Evolutionary conservation across 2,113 vertebrate genomes (phyloP).

Genomic region (Ariopsis seemanni): DNA sequence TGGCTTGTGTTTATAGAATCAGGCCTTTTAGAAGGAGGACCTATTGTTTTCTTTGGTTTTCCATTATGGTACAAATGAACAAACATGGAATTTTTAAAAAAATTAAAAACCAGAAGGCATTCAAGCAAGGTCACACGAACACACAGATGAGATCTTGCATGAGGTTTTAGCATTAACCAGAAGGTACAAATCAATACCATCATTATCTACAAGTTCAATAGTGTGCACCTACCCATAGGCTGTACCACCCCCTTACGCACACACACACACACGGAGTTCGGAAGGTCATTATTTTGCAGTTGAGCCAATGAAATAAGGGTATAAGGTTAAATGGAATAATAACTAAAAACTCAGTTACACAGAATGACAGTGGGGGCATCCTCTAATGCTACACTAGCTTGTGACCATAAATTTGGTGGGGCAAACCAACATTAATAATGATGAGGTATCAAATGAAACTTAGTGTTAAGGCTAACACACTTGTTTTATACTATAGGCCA

Average conservation of each 20-base stretch:
- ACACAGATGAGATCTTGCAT: background rate
- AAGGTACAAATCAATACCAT: conserved; percentile 36
- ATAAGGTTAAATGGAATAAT: conserved; percentile 14
- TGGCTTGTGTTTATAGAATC: background rate
- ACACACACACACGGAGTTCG: conserved; percentile 23
- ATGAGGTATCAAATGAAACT: background rate
- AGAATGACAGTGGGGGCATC: conserved; percentile 19
- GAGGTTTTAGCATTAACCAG: background rate
- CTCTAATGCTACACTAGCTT: background rate
- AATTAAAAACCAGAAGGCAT: conserved; percentile 1
- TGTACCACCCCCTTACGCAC: background rate
- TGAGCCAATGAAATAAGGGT: conserved; percentile 8
- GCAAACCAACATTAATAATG: background rate
- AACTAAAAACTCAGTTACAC: conserved; percentile 46
- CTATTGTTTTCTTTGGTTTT: background rate
- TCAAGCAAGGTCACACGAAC: background rate
- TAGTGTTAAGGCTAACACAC: background rate
- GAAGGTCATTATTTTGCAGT: conserved; percentile 9
- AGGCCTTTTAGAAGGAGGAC: background rate
- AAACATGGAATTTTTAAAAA: background rate
- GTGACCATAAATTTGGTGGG: background rate
- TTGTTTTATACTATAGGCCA: background rate
- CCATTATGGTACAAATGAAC: background rate
- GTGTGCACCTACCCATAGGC: conserved; percentile 10
- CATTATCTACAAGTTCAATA: conserved; percentile 31